Evolutionary conservation across 2,888 invertebrate species (phyloP), one percentile per base, ranked within the genome.

Genomic region (Lumbricus terrestris): DNA sequence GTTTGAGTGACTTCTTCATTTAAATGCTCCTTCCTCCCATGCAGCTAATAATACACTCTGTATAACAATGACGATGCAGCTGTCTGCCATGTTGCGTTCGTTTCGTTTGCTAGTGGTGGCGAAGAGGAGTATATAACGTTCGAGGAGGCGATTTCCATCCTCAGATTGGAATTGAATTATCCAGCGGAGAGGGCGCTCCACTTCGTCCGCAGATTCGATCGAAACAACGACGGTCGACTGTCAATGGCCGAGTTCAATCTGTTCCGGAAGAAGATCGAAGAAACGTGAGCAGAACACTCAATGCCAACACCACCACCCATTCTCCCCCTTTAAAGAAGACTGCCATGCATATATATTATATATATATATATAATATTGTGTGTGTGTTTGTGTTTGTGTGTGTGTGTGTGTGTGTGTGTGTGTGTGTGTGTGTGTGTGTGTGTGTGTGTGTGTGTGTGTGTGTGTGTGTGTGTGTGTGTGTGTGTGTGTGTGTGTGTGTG

Each of bases 131-230:
- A 90, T 88, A 91, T 92, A 37, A 88, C 91, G 54, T 92, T 92
- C 42, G 92, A 89, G 18, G 91, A 92, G 88, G 92, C 92, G 23
- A 90, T 89, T 33, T 82, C 82, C 42, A 90, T 92, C 40, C 90
- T 92, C 34, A 89, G 82, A 69, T 42, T 82, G 42, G 92, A 92
- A 88, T 91, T 92, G 23, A 90, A 90, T 34, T 92, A 91, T 90
- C 92, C 92, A 1, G 85, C 90, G 85, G 92, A 92, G 37, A 89
- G 91, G 54, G 92, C 92, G 33, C 88, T 90, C 82, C 90, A 90
- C 42, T 92, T 90, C 89, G 92, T 92, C 38, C 90, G 91, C 82
- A 90, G 91, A 90, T 92, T 92, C 47, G 92, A 92, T 91, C 91
- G 91, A 54, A 92, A 92, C 91, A 88, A 90, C 5, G 92, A 92